A percentile compares a stretch with the other conserved stretches of the same genome.
Evolutionary conservation across 2,113 vertebrate species (phyloP).

Genomic region (Cebidichthys violaceus): DNA sequence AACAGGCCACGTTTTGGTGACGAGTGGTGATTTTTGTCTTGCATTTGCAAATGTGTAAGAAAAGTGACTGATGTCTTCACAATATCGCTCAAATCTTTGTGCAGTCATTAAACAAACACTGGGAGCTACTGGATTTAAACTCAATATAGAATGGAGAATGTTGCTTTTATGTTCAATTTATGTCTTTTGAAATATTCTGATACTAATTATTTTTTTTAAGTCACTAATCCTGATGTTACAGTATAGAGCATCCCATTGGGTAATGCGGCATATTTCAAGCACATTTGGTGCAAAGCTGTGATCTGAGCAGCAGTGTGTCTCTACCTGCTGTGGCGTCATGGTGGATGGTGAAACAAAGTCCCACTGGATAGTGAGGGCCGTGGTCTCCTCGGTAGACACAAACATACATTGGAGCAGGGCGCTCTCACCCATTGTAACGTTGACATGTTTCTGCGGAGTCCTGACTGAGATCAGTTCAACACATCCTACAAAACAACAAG

Average conservation of each 20-base stretch:
- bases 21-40: not conserved
- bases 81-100: not conserved
- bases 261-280: not conserved
- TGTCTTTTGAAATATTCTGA: not conserved
- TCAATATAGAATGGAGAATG: not conserved
- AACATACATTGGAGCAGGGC: slow-evolving; percentile 66
- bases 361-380: slow-evolving; percentile 71
- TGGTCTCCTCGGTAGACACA: slow-evolving; percentile 33
- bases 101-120: slow-evolving; percentile 1
- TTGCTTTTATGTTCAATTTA: not conserved
- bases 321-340: slow-evolving; percentile 52
- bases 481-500: slow-evolving; percentile 56
- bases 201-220: not conserved
- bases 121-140: not conserved
- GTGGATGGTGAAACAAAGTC: slow-evolving; percentile 44
- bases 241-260: not conserved
- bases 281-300: not conserved
- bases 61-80: not conserved
- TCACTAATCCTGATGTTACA: not conserved
- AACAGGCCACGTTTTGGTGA: not conserved
- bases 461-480: slow-evolving; percentile 64
- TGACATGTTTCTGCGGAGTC: slow-evolving; percentile 59
- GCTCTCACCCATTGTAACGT: slow-evolving; percentile 54
- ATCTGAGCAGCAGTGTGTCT: not conserved
- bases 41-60: not conserved